A percentile compares a stretch with the other conserved stretches of the same genome.
phyloP scores from a whole-genome alignment of 2,888 invertebrate species.

The Sinotaia quadrata region DNA sequence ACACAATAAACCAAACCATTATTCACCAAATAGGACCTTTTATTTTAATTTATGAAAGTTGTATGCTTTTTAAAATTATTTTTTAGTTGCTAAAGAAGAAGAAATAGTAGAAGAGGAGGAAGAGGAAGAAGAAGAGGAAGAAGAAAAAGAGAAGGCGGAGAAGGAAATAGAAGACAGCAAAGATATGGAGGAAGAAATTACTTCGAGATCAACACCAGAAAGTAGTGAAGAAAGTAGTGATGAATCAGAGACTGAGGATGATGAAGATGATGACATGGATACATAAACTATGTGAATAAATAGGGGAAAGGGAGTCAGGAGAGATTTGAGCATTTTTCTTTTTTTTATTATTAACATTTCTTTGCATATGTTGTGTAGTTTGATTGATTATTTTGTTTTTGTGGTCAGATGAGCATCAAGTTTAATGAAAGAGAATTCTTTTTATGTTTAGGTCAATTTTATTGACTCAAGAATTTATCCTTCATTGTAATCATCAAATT shows the following conservation, averaged over 20 bases:
- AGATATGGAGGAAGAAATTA: conserved; percentile 19
- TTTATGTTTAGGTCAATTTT: not conserved
- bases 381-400: not conserved
- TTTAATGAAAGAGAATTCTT: not conserved
- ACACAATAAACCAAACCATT: not conserved
- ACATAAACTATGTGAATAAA: conserved; percentile 16
- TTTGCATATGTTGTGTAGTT: not conserved
- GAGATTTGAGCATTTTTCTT: too few species aligned
- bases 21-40: not conserved
- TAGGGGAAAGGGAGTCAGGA: too few species aligned
- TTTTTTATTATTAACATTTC: too few species aligned
- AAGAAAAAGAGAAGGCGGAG: conserved; percentile 1
- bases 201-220: not conserved
- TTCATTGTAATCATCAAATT: too few species aligned
- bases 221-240: conserved; percentile 13
- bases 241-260: conserved; percentile 27
- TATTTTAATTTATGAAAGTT: not conserved
- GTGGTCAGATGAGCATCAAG: not conserved
- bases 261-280: conserved; percentile 30
- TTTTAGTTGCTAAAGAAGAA: not conserved
- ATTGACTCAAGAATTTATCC: too few species aligned
- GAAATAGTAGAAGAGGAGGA: conserved; percentile 10
- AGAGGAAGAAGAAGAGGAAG: conserved; percentile 15
- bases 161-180: conserved; percentile 22
- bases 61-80: not conserved